Evolutionary conservation across 2,797 vertebrate species (phyloP).

Genomic region (Antrozous pallidus): DNA sequence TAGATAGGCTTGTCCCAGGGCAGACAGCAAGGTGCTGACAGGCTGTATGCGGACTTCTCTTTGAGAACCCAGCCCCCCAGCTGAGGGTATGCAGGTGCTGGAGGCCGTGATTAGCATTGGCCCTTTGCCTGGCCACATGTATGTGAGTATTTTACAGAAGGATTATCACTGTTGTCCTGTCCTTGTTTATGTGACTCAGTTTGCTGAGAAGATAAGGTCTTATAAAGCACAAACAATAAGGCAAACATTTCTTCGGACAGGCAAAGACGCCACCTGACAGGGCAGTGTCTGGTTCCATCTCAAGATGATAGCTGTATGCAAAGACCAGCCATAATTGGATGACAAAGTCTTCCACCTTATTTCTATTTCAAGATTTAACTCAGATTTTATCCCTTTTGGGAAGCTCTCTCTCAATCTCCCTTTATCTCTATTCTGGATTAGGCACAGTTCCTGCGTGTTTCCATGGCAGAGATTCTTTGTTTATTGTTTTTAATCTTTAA

Average conservation of each 20-base stretch:
- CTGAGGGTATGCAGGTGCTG: conserved; percentile 74
- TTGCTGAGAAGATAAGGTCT: background rate
- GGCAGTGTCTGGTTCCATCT: background rate
- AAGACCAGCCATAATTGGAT: background rate
- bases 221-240: background rate
- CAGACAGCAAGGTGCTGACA: conserved; percentile 68
- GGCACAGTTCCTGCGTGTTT: background rate
- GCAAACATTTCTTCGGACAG: background rate
- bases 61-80: conserved; percentile 67
- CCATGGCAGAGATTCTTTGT: background rate
- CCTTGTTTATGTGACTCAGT: conserved; percentile 44
- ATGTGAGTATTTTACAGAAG: background rate
- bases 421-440: background rate
- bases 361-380: background rate
- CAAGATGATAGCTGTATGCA: background rate
- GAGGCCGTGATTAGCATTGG: conserved; percentile 68
- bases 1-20: conserved; percentile 59
- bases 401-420: background rate
- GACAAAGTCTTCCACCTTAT: background rate
- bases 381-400: background rate
- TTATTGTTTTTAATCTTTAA: background rate
- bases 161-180: conserved; percentile 12
- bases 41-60: conserved; percentile 43
- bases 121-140: conserved; percentile 68
- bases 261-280: background rate